These are phyloP conservation scores for Characodon lateralis DNA, from an alignment of 2,797 vertebrate species.

Conservation along the genomic window DNA sequence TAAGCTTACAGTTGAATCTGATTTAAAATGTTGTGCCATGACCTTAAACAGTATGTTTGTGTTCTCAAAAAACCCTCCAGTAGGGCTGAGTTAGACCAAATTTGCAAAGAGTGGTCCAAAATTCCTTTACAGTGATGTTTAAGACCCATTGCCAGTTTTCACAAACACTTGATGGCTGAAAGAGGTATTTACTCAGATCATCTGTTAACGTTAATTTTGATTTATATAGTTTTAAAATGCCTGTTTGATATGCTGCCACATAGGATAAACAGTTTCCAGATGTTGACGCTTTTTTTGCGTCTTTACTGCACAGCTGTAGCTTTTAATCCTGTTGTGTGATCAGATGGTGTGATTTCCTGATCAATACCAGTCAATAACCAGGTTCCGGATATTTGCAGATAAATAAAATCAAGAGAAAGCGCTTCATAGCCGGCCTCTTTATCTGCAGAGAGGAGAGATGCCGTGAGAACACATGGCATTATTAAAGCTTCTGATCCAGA, in stretches of 20 bases:
- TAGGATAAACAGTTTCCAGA: background rate
- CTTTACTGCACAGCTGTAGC: background rate
- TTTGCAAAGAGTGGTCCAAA: background rate
- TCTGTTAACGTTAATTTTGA: background rate
- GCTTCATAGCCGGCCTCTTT: background rate
- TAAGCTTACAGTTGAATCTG: no score
- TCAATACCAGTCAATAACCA: slow-evolving; percentile 16
- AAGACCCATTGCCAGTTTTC: background rate
- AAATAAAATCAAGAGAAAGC: slow-evolving; percentile 3
- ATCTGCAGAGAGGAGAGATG: slow-evolving; percentile 11
- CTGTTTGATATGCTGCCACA: no score
- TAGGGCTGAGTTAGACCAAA: background rate
- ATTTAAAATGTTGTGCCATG: no score
- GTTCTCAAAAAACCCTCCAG: background rate
- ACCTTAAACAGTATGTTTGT: no score
- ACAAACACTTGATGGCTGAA: background rate
- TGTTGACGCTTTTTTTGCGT: background rate
- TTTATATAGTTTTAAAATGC: background rate
- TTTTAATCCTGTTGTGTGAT: background rate
- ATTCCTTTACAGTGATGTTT: background rate
- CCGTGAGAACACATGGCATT: slow-evolving; percentile 16
- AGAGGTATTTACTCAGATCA: background rate
- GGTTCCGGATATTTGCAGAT: background rate
- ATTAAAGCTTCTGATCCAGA: slow-evolving; percentile 14
- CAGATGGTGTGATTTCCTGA: slow-evolving; percentile 2